phyloP scores from a whole-genome alignment of 2,113 vertebrate species.

The Tachuris rubrigastra region DNA sequence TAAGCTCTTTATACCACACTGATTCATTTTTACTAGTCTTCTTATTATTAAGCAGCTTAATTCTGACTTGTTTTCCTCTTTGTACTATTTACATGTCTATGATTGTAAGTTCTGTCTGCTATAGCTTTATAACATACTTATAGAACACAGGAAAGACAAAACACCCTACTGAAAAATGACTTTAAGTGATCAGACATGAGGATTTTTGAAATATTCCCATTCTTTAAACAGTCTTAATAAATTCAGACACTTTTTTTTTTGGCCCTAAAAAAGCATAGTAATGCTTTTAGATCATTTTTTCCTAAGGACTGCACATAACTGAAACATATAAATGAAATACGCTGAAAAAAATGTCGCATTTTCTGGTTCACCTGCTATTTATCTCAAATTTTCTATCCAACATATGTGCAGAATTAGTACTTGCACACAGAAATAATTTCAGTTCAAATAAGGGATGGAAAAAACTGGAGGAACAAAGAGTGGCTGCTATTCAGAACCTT shows the following conservation, averaged over 20 bases:
- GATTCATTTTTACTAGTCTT: not conserved
- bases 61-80: not conserved
- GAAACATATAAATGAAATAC: not conserved
- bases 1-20: not conserved
- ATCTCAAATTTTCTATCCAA: not conserved
- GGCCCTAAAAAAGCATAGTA: not conserved
- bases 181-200: not conserved
- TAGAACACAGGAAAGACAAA: not conserved
- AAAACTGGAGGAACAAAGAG: not conserved
- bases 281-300: not conserved
- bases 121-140: not conserved
- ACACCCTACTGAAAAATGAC: not conserved
- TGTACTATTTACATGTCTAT: not conserved
- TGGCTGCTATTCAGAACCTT: not conserved
- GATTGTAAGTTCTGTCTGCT: not conserved
- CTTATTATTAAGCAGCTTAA: not conserved
- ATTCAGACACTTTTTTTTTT: not conserved
- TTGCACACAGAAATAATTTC: not conserved
- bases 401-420: not conserved
- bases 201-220: not conserved
- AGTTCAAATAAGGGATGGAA: not conserved
- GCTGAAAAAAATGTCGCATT: slow-evolving; percentile 8
- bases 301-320: not conserved
- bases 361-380: slow-evolving; percentile 12
- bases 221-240: not conserved